Evolutionary conservation across 2,113 vertebrate genomes (phyloP).

Genomic region (Dasyornis broadbenti): DNA sequence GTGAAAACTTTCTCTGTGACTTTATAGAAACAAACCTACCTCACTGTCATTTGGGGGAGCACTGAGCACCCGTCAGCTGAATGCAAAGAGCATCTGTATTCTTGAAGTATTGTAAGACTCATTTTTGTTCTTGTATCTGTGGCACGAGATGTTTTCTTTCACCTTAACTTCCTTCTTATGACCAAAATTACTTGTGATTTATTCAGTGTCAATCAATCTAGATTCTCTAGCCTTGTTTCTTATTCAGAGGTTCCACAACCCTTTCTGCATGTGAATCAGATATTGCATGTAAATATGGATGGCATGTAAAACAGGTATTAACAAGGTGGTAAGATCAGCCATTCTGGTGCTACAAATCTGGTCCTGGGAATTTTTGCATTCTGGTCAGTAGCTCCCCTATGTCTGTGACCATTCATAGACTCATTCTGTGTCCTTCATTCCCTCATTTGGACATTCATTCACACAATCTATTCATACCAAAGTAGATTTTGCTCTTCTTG

Average conservation of each 20-base stretch:
- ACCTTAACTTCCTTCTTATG: not conserved
- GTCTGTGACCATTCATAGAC: not conserved
- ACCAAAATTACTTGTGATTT: slow-evolving; percentile 16
- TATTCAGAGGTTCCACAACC: not conserved
- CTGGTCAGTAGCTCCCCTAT: not conserved
- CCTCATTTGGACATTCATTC: not conserved
- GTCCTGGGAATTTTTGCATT: not conserved
- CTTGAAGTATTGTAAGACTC: not conserved
- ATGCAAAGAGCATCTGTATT: not conserved
- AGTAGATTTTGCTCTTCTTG: not conserved
- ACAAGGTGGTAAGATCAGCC: not conserved
- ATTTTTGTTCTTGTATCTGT: not conserved
- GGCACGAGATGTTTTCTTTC: not conserved
- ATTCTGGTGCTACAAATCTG: not conserved
- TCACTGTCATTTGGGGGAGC: not conserved
- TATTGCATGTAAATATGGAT: not conserved
- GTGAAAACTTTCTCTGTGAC: not conserved
- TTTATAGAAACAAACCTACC: not conserved
- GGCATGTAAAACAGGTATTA: not conserved
- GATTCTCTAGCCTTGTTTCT: not conserved
- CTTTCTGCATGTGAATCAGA: not conserved
- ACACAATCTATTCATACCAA: not conserved
- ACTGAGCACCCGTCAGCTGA: not conserved
- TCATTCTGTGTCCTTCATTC: not conserved
- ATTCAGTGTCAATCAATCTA: slow-evolving; percentile 8